Conservation (phyloP, 2,113 vertebrate species). For the Channa maculata region DNA sequence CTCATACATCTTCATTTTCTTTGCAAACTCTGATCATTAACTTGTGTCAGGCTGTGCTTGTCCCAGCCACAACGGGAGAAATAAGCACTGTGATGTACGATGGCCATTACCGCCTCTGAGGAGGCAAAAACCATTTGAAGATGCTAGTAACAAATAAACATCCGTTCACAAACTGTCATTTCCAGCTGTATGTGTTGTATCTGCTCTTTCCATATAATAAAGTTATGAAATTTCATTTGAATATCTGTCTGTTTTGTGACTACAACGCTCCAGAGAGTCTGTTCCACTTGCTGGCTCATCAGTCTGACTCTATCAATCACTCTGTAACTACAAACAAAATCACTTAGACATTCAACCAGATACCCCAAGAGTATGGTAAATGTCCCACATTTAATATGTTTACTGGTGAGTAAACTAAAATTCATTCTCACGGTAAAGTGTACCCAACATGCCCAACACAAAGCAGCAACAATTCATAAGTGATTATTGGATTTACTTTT, state of each 20-base stretch:
- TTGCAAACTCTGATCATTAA: conserved; percentile 77
- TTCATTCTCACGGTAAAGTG: not conserved
- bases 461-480: no score
- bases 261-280: conserved; percentile 26
- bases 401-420: not conserved
- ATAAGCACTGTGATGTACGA: conserved; percentile 75
- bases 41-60: conserved; percentile 47
- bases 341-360: conserved; percentile 24
- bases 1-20: conserved; percentile 77
- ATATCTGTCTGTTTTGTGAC: conserved; percentile 46
- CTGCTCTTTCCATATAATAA: conserved; percentile 37
- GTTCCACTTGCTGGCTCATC: conserved; percentile 48
- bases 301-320: conserved; percentile 32
- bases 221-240: conserved; percentile 40
- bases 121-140: conserved; percentile 59
- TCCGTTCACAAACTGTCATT: conserved; percentile 40
- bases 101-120: conserved; percentile 64
- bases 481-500: no score
- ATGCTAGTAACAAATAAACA: conserved; percentile 64
- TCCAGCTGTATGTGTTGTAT: conserved; percentile 36
- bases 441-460: no score
- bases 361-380: conserved; percentile 17
- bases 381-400: not conserved
- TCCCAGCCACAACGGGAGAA: conserved; percentile 48
- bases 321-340: conserved; percentile 5